These are phyloP conservation scores for Gobiocypris rarus DNA, from an alignment of 2,113 vertebrate genomes.

Conservation along the genomic window DNA sequence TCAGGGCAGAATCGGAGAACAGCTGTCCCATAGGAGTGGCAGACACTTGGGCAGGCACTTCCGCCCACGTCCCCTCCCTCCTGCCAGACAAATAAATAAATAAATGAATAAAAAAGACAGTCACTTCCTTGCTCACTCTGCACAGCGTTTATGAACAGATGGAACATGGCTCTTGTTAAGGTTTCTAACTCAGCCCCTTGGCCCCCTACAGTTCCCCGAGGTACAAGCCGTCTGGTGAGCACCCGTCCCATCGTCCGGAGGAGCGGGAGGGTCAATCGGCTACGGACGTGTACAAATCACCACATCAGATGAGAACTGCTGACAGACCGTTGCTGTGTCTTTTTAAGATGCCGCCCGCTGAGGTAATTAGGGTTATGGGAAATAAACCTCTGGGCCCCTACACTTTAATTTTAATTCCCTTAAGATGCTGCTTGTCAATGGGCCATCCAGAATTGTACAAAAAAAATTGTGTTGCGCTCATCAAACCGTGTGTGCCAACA, in stretches of 20 bases:
- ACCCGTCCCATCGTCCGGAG: constrained; percentile 44
- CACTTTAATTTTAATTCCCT: constrained; percentile 24
- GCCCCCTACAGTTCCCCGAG: constrained; percentile 67
- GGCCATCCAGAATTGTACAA: not conserved
- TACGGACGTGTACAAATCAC: constrained; percentile 62
- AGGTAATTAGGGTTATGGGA: constrained; percentile 44
- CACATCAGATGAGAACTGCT: constrained; percentile 41
- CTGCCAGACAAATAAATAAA: constrained; percentile 50
- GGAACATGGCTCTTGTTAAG: constrained; percentile 71
- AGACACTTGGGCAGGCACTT: constrained; percentile 55
- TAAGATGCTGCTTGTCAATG: constrained; percentile 44
- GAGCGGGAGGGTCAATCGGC: constrained; percentile 56
- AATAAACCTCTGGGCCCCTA: constrained; percentile 21
- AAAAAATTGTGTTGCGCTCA: not conserved
- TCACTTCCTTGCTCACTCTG: constrained; percentile 59
- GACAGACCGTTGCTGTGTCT: constrained; percentile 17
- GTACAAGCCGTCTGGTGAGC: constrained; percentile 66
- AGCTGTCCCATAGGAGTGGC: constrained; percentile 57
- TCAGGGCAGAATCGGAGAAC: constrained; percentile 56
- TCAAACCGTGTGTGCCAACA: not conserved
- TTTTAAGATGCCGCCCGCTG: constrained; percentile 24
- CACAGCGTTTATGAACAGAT: constrained; percentile 70
- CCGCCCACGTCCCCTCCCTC: constrained; percentile 38
- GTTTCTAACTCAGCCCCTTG: constrained; percentile 59
- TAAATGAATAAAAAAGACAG: constrained; percentile 55